Evolutionary conservation across 2,113 vertebrate genomes (phyloP).

Genomic region (Chascanopsetta lugubris): DNA sequence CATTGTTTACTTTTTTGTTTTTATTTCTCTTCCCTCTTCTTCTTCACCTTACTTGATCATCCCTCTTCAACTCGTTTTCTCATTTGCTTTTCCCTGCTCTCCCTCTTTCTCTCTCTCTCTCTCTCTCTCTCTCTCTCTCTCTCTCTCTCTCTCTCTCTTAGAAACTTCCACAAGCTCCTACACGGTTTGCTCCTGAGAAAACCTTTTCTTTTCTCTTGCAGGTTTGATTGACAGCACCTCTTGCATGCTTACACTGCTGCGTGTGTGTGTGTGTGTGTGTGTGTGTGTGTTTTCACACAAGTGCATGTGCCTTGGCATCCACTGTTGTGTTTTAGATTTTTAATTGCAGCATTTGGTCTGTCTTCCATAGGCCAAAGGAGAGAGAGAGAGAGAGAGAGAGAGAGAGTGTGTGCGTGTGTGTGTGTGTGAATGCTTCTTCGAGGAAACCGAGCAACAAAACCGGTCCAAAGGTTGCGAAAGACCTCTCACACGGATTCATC

Average conservation of each 20-base stretch:
- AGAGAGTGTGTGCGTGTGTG: slow-evolving; percentile 2
- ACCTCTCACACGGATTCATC: slow-evolving; percentile 57
- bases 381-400: slow-evolving; percentile 31
- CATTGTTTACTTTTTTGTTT: too few species aligned
- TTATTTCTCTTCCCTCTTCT: too few species aligned
- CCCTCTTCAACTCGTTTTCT: too few species aligned
- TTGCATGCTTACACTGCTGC: slow-evolving; percentile 52
- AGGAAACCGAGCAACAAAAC: slow-evolving; percentile 46
- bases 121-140: slow-evolving; percentile 36
- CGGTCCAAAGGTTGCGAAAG: slow-evolving; percentile 58
- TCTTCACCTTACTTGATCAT: too few species aligned
- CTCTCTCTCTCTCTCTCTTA: slow-evolving; percentile 30
- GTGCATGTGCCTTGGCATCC: slow-evolving; percentile 49
- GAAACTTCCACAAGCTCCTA: slow-evolving; percentile 45
- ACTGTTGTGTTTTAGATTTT: slow-evolving; percentile 42
- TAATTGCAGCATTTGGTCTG: slow-evolving; percentile 59
- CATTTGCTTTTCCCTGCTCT: too few species aligned
- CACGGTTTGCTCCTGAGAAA: slow-evolving; percentile 47
- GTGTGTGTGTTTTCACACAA: too few species aligned
- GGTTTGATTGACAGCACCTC: slow-evolving; percentile 70
- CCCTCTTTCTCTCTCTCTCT: slow-evolving; percentile 34
- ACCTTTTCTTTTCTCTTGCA: slow-evolving; percentile 44
- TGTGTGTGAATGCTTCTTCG: slow-evolving; percentile 13
- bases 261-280: slow-evolving; percentile 21
- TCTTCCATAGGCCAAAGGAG: slow-evolving; percentile 30